Percentiles rank a stretch among this genome's conserved stretches.
These are phyloP conservation scores for Pyxicephalus adspersus DNA, from an alignment of 2,113 vertebrate genomes.

Conservation along the genomic window DNA sequence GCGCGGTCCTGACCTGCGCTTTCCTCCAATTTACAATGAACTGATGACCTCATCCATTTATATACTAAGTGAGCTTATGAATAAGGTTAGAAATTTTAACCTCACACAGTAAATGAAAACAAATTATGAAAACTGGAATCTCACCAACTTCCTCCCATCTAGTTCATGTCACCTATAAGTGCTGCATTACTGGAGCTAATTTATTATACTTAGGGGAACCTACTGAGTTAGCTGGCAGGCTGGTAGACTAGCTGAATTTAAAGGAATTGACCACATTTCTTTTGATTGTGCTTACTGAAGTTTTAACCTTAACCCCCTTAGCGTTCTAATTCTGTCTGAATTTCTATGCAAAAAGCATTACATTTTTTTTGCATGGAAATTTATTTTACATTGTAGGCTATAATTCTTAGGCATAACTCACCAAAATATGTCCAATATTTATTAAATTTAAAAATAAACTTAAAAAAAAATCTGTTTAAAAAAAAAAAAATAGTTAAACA, in stretches of 20 bases:
- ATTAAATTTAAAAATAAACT: too few relatives aligned
- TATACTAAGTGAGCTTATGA: slow-evolving; percentile 56
- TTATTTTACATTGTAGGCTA: too few relatives aligned
- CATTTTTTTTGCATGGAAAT: too few relatives aligned
- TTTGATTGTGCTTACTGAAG: slow-evolving; percentile 8
- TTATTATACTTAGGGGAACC: slow-evolving; percentile 47
- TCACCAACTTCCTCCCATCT: slow-evolving; percentile 51
- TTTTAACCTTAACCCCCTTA: neutral
- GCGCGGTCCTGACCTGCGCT: slow-evolving; percentile 38
- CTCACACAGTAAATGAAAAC: slow-evolving; percentile 57
- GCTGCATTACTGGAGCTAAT: slow-evolving; percentile 16
- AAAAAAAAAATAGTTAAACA: too few relatives aligned
- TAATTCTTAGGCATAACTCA: too few relatives aligned
- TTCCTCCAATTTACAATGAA: slow-evolving; percentile 55
- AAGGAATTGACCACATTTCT: slow-evolving; percentile 41
- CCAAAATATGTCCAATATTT: too few relatives aligned
- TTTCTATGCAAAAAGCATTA: too few relatives aligned
- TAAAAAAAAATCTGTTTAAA: too few relatives aligned
- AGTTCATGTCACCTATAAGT: slow-evolving; percentile 35
- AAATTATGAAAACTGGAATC: slow-evolving; percentile 56
- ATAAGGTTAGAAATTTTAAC: slow-evolving; percentile 57
- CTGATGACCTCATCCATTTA: slow-evolving; percentile 55
- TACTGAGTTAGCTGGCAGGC: slow-evolving; percentile 21
- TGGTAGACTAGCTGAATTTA: neutral
- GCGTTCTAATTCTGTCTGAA: too few relatives aligned